These are phyloP conservation scores for Brachionus paranguensis DNA, from an alignment of 1,140 invertebrate genomes.

Conservation along the genomic window DNA sequence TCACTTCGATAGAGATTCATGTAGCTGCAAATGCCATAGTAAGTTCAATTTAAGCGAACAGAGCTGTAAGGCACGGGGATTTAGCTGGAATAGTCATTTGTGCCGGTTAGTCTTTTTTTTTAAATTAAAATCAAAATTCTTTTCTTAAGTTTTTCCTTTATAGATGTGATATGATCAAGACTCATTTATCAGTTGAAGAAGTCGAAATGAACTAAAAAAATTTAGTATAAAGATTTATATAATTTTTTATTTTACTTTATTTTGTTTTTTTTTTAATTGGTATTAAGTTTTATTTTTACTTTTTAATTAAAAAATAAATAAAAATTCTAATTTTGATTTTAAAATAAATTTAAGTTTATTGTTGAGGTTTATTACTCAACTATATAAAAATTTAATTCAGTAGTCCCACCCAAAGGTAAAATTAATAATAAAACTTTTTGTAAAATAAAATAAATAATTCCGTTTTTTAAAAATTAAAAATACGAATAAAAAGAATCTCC, in stretches of 20 bases:
- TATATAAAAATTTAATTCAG: too few species aligned
- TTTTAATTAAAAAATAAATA: too few species aligned
- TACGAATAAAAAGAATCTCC: too few species aligned
- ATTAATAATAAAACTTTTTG: too few species aligned
- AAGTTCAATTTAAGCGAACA: neutral
- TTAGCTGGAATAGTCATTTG: neutral
- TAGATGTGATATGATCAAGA: neutral
- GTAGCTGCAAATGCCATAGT: neutral
- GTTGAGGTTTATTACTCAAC: too few species aligned
- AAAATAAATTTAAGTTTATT: too few species aligned
- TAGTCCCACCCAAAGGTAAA: too few species aligned
- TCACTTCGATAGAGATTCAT: constrained; percentile 10
- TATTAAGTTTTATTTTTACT: too few species aligned
- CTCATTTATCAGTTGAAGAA: neutral
- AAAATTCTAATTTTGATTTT: too few species aligned
- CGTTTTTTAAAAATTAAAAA: too few species aligned
- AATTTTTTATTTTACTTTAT: neutral
- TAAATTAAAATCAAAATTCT: neutral
- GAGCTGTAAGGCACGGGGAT: neutral
- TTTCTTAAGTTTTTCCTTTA: neutral
- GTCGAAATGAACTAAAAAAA: neutral
- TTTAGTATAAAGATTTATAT: neutral
- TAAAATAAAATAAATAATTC: too few species aligned
- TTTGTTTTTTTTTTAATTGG: neutral
- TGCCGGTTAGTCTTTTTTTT: neutral